Percentiles rank a stretch among this genome's conserved stretches.
These are phyloP conservation scores for Drosophila helvetica DNA, from an alignment of 2,888 invertebrate species.

Conservation along the genomic window DNA sequence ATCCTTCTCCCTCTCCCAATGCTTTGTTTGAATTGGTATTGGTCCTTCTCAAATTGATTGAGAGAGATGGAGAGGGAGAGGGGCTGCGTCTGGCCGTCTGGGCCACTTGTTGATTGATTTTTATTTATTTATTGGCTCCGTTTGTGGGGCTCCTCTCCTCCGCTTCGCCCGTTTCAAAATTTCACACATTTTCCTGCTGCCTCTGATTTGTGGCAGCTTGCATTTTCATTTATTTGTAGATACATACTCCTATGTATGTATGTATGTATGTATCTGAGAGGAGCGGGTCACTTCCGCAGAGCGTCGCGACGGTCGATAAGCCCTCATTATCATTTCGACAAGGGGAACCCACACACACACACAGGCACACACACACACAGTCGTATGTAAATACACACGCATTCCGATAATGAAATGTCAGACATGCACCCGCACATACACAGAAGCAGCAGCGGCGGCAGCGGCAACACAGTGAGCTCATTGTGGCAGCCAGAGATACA, in stretches of 20 bases:
- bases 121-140: conserved; percentile 48
- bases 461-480: conserved; percentile 66
- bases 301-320: conserved; percentile 53
- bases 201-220: conserved; percentile 4
- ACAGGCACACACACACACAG: conserved; percentile 7
- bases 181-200: conserved; percentile 32
- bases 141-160: neutral
- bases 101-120: conserved; percentile 76
- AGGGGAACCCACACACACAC: conserved; percentile 59
- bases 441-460: conserved; percentile 10
- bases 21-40: conserved; percentile 11
- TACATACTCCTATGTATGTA: no score
- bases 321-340: conserved; percentile 73
- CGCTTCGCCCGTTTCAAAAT: neutral
- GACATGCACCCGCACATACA: conserved; percentile 75
- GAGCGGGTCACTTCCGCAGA: conserved; percentile 44
- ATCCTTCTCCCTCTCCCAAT: neutral
- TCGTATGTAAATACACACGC: no score
- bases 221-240: neutral
- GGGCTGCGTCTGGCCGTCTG: conserved; percentile 7
- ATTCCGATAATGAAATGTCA: conserved; percentile 73
- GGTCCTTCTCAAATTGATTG: neutral
- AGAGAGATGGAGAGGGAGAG: neutral
- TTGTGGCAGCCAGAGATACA: conserved; percentile 54
- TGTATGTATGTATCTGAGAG: conserved; percentile 16